Evolutionary conservation across 2,888 invertebrate species (phyloP), one percentile per base, ranked within the genome.

Genomic region (Hymenopus coronatus): DNA sequence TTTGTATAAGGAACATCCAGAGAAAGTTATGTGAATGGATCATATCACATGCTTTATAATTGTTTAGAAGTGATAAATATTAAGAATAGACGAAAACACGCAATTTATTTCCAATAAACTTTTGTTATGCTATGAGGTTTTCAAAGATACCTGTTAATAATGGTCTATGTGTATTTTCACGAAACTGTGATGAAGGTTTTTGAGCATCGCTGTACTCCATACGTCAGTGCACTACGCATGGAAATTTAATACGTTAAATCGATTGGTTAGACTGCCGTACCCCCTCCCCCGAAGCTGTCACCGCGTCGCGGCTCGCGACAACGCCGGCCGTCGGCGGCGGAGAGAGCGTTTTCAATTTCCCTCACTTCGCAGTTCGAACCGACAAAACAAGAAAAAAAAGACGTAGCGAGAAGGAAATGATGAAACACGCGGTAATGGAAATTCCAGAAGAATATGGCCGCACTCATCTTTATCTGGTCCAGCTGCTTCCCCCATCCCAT

Each of bases 201-300:
- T 70, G 54, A 70, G 14, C 54, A 70, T 70, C 54, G 25, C 54
- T 70, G 54, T 70, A 70, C 54, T 25, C 20, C 54, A 70, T 70
- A 70, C 54, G 54, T 70, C 54, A 86, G 86, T 70, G 28, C 81
- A 86, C 40, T 28, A 87, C 87, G 40, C 87, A 82, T 87, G 82
- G 87, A 82, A 87, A 87, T 87, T 87, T 87, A 87, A 87, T 87
- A 87, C 87, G 87, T 82, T 33, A 33, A 87, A 82, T 87, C 82
- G 82, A 87, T 87, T 82, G 87, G 82, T 87, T 30, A 70, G 54
- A 25, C 54, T 70, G 54, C 54, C 20, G 54, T 70, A 70, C 54
- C 54, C 54, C 54, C 54, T 20, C 25, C 54, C 54, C 54, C 25
- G 54, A 20, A 70, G 54, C 54, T 70, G 54, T 70, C 54, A 70